Evolutionary conservation across 2,888 invertebrate genomes (phyloP).

Genomic region (Azorinus chamasolen): DNA sequence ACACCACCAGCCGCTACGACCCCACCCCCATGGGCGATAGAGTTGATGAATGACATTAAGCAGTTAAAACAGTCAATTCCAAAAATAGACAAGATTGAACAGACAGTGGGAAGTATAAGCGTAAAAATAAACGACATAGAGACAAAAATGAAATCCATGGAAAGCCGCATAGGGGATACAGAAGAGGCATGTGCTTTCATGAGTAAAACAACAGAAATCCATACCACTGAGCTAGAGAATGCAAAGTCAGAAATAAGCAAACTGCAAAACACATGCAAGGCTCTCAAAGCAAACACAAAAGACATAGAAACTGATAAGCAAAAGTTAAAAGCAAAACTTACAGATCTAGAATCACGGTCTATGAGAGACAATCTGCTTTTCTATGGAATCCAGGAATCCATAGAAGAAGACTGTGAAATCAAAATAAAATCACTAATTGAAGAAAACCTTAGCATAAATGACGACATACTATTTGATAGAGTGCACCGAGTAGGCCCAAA

Average conservation of each 20-base stretch:
- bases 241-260: constrained; percentile 8
- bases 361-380: constrained; percentile 33
- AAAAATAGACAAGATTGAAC: not conserved
- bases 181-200: constrained; percentile 11
- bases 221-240: not conserved
- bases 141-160: not conserved
- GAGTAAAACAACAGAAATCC: not conserved
- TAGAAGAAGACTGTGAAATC: constrained; percentile 2
- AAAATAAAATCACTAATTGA: constrained; percentile 3
- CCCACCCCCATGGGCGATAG: no score
- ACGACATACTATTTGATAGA: constrained; percentile 10
- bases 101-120: not conserved
- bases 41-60: no score
- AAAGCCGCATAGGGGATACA: constrained; percentile 1
- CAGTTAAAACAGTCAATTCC: constrained; percentile 1
- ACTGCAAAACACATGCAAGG: not conserved
- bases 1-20: no score
- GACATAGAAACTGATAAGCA: not conserved
- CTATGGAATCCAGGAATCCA: constrained; percentile 23
- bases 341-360: constrained; percentile 24
- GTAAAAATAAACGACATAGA: not conserved
- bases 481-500: constrained; percentile 25
- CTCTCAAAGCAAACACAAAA: not conserved
- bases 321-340: constrained; percentile 9
- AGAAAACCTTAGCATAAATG: not conserved